Conservation (phyloP, 2,888 invertebrate genomes). For the Epinotia brunnichana region DNA sequence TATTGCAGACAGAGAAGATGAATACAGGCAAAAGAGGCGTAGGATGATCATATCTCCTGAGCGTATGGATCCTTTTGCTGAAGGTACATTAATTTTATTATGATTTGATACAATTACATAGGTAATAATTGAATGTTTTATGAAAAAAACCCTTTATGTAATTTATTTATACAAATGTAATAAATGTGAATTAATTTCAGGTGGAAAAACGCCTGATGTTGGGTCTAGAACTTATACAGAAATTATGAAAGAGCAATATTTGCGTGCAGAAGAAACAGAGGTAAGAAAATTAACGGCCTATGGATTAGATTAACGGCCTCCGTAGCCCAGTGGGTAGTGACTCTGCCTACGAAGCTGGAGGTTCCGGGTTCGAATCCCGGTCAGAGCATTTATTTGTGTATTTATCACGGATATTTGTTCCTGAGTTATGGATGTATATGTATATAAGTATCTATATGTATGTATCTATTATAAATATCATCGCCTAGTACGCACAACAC, state of each 20-base stretch:
- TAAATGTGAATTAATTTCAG: slow-evolving; percentile 84
- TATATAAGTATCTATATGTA: too few relatives aligned
- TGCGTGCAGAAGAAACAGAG: slow-evolving; percentile 95
- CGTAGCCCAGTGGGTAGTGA: too few relatives aligned
- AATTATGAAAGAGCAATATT: slow-evolving; percentile 97
- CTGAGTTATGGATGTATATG: too few relatives aligned
- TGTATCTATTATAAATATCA: too few relatives aligned
- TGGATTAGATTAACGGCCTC: too few relatives aligned
- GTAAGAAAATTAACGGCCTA: too few relatives aligned
- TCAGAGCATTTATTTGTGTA: too few relatives aligned
- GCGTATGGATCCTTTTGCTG: slow-evolving; percentile 98
- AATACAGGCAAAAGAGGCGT: slow-evolving; percentile 94
- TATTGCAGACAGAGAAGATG: slow-evolving; percentile 98
- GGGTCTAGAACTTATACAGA: slow-evolving; percentile 97
- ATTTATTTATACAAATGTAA: neutral
- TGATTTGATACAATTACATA: neutral
- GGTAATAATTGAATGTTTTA: too few relatives aligned
- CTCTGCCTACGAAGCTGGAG: too few relatives aligned
- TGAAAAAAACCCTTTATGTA: neutral
- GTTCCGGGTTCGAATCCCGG: too few relatives aligned
- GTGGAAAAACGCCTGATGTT: slow-evolving; percentile 98
- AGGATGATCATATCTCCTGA: slow-evolving; percentile 98
- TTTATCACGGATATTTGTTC: too few relatives aligned
- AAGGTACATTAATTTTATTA: slow-evolving; percentile 86
- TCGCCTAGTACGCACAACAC: too few relatives aligned